Base-by-base conservation (phyloP, 1,140 invertebrate genomes). In the Lycorma delicatula region DNA sequence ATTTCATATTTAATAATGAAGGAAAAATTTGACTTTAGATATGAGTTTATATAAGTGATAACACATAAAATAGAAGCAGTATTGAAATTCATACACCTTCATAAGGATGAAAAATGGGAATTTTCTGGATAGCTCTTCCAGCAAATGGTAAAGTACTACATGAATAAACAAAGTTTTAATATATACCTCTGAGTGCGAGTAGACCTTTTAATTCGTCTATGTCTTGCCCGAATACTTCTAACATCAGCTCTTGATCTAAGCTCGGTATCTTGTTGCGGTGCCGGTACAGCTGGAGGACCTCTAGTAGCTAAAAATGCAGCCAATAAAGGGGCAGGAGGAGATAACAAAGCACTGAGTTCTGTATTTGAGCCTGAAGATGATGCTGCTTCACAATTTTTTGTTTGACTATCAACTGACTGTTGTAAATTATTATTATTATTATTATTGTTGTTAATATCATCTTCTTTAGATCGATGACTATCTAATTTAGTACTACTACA, bases 301-400 rank as follows among this genome's bases (percentile, higher is more conserved):
- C 56, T 28, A 9, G 79, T 75, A 56, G 81, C 81, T 2, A 84
- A 69, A 64, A 84, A 79, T 2, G 81, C 79, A 6, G 81, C 81
- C 46, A 84, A 66, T 18, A 84, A 69, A 2, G 81, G 79, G 64
- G 81, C 75, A 3, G 50, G 68, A 28, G 75, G 77, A 1, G 81
- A 81, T 18, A 84, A 69, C 29, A 86, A 68, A 1, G 80, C 67
- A 61, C 77, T 80, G 26, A 81, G 58, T 75, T 85, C 72, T 71
- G 81, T 72, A 70, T 83, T 80, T 61, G 82, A 76, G 72, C 78
- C 77, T 67, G 81, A 74, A 69, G 73, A 74, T 18, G 68, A 71
- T 46, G 61, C 58, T 29, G 51, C 22, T 34, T 58, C 58, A n/a
- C 54, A 59, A 38, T 54, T 58, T 16, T 50, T 58, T 29, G 60